Evolutionary conservation across 2,113 vertebrate species (phyloP).

Genomic region (Actenoides lindsayi): DNA sequence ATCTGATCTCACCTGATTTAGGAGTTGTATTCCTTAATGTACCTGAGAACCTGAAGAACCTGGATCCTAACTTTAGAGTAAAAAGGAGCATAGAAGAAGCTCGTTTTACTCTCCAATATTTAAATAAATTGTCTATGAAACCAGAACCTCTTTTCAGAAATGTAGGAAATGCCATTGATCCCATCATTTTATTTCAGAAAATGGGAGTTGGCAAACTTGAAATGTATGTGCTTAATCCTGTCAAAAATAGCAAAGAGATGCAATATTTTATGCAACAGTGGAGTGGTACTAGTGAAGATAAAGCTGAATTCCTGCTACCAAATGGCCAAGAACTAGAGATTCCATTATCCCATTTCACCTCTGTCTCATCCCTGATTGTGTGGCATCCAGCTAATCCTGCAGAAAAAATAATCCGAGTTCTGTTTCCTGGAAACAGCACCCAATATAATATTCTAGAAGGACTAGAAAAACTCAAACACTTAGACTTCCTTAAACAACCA

Average conservation of each 20-base stretch:
- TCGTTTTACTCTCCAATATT: conserved; percentile 87
- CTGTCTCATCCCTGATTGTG: conserved; percentile 93
- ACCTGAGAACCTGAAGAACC: conserved; percentile 87
- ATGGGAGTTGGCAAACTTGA: conserved; percentile 97
- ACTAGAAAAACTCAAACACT: conserved; percentile 93
- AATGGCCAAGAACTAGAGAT: conserved; percentile 92
- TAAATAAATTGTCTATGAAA: conserved; percentile 91
- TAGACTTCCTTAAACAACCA: conserved; percentile 93
- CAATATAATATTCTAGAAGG: conserved; percentile 94
- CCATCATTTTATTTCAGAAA: conserved; percentile 95
- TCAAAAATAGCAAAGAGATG: conserved; percentile 93
- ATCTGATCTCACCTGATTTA: conserved; percentile 95
- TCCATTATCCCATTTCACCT: conserved; percentile 89
- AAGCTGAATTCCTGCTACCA: conserved; percentile 84
- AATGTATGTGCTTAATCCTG: conserved; percentile 96
- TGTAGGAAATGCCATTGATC: conserved; percentile 85
- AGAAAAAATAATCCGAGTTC: conserved; percentile 93
- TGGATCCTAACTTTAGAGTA: conserved; percentile 84
- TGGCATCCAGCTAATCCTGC: conserved; percentile 95
- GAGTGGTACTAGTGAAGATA: conserved; percentile 91
- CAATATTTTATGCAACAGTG: conserved; percentile 96
- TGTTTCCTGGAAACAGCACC: conserved; percentile 94
- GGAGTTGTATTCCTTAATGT: conserved; percentile 94
- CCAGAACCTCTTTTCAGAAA: conserved; percentile 89
- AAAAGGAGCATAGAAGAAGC: conserved; percentile 90